Percentiles rank a stretch among this genome's conserved stretches.
These are phyloP conservation scores for Pseudoips prasinana DNA, from an alignment of 2,888 invertebrate genomes.

Conservation along the genomic window DNA sequence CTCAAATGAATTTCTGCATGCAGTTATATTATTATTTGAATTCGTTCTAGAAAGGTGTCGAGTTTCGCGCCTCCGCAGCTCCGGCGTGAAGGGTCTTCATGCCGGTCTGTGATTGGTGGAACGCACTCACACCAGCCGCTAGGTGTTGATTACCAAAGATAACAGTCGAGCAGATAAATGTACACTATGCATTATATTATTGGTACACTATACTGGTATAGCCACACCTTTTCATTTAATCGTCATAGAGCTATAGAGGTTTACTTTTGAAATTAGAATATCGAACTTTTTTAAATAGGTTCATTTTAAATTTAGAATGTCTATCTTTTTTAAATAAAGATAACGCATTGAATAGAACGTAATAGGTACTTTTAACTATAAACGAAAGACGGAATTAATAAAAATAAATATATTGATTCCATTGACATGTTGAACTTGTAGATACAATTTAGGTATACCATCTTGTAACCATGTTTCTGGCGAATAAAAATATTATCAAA, in stretches of 20 bases:
- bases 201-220: too few relatives aligned
- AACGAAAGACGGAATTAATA: neutral
- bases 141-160: conserved; percentile 58
- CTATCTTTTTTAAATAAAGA: too few relatives aligned
- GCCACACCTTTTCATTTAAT: too few relatives aligned
- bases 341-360: neutral
- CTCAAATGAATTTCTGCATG: conserved; percentile 12
- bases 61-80: conserved; percentile 79
- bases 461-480: too few relatives aligned
- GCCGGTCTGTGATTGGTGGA: conserved; percentile 60
- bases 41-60: conserved; percentile 59
- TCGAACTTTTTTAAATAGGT: too few relatives aligned
- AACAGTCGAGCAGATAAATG: conserved; percentile 10
- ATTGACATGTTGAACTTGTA: too few relatives aligned
- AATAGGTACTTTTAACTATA: neutral
- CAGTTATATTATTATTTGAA: conserved; percentile 40
- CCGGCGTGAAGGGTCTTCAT: conserved; percentile 73
- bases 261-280: too few relatives aligned
- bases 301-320: too few relatives aligned
- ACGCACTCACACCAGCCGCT: conserved; percentile 24
- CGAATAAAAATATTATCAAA: too few relatives aligned
- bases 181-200: neutral
- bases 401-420: too few relatives aligned
- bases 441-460: too few relatives aligned
- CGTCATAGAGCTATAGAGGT: too few relatives aligned